Evolutionary conservation across 2,888 invertebrate genomes (phyloP).

Genomic region (Watsonalla cultraria): DNA sequence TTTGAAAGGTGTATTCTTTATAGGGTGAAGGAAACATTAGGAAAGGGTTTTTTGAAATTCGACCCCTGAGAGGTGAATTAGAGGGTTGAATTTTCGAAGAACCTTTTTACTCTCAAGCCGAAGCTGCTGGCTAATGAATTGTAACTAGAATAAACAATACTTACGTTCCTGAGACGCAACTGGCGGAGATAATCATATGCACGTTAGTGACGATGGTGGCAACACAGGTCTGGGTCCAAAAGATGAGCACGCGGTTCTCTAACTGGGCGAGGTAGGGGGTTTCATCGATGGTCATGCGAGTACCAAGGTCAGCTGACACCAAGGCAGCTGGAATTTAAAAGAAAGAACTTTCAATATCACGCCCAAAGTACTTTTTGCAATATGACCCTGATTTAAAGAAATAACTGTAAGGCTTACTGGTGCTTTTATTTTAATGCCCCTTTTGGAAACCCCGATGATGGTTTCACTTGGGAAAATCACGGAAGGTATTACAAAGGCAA

Average conservation of each 20-base stretch:
- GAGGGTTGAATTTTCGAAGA: too few species aligned
- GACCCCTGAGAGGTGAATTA: too few species aligned
- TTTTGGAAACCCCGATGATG: too few species aligned
- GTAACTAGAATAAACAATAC: constrained; percentile 1
- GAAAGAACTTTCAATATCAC: background rate
- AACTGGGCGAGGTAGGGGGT: constrained; percentile 20
- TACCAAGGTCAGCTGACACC: constrained; percentile 12
- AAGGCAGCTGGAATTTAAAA: constrained; percentile 13
- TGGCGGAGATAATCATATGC: constrained; percentile 20
- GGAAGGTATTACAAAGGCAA: too few species aligned
- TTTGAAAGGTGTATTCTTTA: too few species aligned
- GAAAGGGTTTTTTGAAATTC: too few species aligned
- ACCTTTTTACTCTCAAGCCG: too few species aligned
- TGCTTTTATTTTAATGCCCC: too few species aligned
- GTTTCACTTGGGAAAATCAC: too few species aligned
- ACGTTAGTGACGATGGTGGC: constrained; percentile 15
- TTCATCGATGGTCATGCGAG: constrained; percentile 6
- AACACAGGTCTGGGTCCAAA: constrained; percentile 22
- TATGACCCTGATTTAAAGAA: background rate
- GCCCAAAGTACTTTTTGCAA: too few species aligned
- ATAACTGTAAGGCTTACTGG: background rate
- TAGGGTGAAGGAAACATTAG: too few species aligned
- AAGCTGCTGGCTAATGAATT: too few species aligned
- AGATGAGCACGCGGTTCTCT: constrained; percentile 5
- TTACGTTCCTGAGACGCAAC: constrained; percentile 23